A percentile compares a stretch with the other conserved stretches of the same genome.
phyloP scores from a whole-genome alignment of 2,797 vertebrate genomes.

The Sardinella longiceps region DNA sequence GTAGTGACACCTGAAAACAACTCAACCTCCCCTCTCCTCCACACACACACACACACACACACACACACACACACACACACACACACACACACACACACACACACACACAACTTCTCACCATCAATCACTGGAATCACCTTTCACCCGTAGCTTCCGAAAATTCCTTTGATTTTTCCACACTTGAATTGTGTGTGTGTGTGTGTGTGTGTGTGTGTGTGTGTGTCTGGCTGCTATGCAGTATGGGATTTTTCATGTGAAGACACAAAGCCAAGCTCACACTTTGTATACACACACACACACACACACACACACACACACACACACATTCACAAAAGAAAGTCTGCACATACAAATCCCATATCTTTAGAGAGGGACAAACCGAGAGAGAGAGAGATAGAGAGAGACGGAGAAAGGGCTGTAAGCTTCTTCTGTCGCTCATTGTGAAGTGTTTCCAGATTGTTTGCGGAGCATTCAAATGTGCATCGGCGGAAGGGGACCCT shows the following conservation, averaged over 20 bases:
- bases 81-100: neutral
- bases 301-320: neutral
- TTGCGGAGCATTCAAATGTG: neutral
- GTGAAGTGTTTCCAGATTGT: constrained; percentile 9
- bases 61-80: neutral
- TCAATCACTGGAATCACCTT: constrained; percentile 10
- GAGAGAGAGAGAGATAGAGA: neutral
- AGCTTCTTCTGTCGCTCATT: neutral
- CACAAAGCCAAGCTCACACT: neutral
- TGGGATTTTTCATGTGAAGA: neutral
- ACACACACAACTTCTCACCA: neutral
- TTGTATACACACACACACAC: neutral
- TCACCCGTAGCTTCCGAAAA: neutral
- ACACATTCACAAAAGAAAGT: neutral
- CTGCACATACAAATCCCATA: neutral
- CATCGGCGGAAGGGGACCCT: neutral
- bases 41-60: neutral
- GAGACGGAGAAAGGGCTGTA: neutral
- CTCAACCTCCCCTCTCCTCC: neutral
- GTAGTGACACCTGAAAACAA: neutral
- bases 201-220: neutral
- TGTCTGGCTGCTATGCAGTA: neutral
- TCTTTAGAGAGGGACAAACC: neutral
- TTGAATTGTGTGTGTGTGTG: neutral
- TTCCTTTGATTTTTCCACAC: constrained; percentile 25